Conservation (phyloP, 1,140 invertebrate genomes). For the Ruditapes philippinarum region DNA sequence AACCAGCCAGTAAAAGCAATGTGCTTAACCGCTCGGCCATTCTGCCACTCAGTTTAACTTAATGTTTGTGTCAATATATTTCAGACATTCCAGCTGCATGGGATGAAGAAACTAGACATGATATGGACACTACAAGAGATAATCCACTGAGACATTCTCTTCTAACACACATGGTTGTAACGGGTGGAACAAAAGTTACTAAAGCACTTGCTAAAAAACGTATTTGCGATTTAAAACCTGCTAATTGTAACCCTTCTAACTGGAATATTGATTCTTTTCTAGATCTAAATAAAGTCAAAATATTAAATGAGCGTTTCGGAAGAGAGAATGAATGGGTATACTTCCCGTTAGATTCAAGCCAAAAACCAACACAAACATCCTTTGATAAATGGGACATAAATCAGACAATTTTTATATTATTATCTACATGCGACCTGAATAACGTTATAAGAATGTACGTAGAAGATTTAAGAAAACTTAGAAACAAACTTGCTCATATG, state of each 20-base stretch:
- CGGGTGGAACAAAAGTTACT: neutral
- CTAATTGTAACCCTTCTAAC: neutral
- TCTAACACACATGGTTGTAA: neutral
- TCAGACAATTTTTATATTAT: neutral
- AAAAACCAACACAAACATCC: neutral
- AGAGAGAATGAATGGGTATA: neutral
- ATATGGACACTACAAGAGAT: neutral
- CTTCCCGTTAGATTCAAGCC: neutral
- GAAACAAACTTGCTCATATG: neutral
- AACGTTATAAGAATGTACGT: neutral
- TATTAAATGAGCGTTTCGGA: neutral
- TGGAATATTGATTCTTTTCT: neutral
- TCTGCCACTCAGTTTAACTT: too few species aligned
- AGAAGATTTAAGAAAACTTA: neutral
- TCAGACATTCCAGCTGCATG: too few species aligned
- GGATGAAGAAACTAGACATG: too few species aligned
- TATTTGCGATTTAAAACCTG: neutral
- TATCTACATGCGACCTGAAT: neutral
- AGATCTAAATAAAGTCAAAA: neutral
- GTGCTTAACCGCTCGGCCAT: too few species aligned
- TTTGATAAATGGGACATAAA: neutral
- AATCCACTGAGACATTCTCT: neutral
- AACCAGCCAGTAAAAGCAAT: too few species aligned
- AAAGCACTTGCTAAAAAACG: neutral
- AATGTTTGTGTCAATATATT: too few species aligned